These are phyloP conservation scores for Toxotes chatareus DNA, from an alignment of 2,113 vertebrate genomes.

Conservation along the genomic window DNA sequence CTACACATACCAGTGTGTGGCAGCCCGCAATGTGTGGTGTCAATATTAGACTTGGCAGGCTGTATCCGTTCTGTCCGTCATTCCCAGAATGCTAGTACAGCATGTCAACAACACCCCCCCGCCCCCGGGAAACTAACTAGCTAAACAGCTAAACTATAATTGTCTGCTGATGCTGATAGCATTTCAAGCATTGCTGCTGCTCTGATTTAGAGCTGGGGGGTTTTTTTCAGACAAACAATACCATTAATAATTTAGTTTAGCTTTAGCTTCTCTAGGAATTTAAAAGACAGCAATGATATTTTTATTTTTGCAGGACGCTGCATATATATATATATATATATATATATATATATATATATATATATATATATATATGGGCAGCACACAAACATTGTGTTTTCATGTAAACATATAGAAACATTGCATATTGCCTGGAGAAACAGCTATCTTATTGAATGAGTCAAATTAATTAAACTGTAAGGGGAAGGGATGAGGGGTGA, in stretches of 20 bases:
- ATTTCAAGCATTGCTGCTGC: not conserved
- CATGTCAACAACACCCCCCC: conserved; percentile 53
- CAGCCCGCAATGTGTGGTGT: conserved; percentile 64
- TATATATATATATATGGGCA: not conserved
- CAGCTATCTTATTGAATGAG: not conserved
- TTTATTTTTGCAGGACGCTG: not conserved
- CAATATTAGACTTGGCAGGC: conserved; percentile 80
- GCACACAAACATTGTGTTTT: not conserved
- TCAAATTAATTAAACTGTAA: not conserved
- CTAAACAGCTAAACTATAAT: not conserved
- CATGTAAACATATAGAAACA: not conserved
- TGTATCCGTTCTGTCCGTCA: conserved; percentile 12
- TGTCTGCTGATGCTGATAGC: conserved; percentile 3
- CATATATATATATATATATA: not conserved
- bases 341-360: not conserved
- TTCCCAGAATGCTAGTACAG: conserved; percentile 60
- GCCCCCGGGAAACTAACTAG: conserved; percentile 14
- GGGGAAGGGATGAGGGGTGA: conserved; percentile 12
- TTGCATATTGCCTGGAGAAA: not conserved
- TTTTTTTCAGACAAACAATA: not conserved
- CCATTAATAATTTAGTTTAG: not conserved
- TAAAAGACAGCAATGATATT: not conserved
- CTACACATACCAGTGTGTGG: conserved; percentile 56
- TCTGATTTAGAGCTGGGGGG: too few relatives aligned
- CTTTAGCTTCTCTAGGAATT: not conserved